Base-by-base conservation (phyloP, 2,113 vertebrate species). In the Hemiscyllium ocellatum region DNA sequence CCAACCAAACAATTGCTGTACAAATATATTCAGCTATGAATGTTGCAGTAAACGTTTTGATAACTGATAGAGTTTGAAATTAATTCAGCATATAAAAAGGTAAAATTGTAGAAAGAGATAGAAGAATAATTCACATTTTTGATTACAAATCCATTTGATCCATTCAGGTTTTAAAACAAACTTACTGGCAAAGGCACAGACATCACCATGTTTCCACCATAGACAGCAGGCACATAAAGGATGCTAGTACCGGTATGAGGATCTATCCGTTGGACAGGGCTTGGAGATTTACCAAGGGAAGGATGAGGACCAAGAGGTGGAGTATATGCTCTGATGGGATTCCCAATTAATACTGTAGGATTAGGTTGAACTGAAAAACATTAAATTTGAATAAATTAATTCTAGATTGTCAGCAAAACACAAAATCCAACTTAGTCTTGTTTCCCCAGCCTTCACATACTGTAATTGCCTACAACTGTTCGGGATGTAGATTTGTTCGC, bases 161-260 rank as follows among this genome's bases (percentile, higher is more conserved):
- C 42, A 2, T 72, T 50, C 12, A 72, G 68, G 47, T 69, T 26
- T 24, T 13, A 66, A 42, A 93, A 47, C 56, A 0, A 96, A 94
- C 99, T 98, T 97, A 99, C 99, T 96, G 98, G 98, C 96, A 99
- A 98, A 97, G 99, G 99, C 98, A 99, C 98, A 96, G 99, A 98
- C 99, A 99, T 99, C 97, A 99, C 99, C 98, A 99, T 98, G 97
- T 99, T 99, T 97, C 99, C 99, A 97, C 99, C 99, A 96, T 99
- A 99, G 96, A 99, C 98, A 95, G 99, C 99, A 96, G 99, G 99
- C 96, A 99, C 99, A 29, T 99, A 99, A 37, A 99, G 98, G 97
- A 99, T 99, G 97, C 99, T 99, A 97, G 99, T 98, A 96, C 98
- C 99, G 85, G 99, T 99, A 96, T 99, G 99, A 96, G 99, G 99